Conservation (phyloP, 2,888 invertebrate genomes). For the Ennomos fuscantarius region DNA sequence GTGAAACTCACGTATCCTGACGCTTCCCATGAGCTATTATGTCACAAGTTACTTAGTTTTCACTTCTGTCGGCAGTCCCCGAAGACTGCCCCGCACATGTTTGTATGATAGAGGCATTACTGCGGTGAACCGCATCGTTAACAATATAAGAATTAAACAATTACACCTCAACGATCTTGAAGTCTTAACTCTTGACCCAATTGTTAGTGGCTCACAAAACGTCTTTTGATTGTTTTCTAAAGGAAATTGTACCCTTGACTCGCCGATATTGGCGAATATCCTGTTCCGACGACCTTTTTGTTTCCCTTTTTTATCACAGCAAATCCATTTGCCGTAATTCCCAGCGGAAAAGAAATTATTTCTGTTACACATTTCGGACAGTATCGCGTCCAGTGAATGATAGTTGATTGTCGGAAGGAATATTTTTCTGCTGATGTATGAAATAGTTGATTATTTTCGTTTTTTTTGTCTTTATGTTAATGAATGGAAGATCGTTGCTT, state of each 20-base stretch:
- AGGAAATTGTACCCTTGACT: slow-evolving; percentile 49
- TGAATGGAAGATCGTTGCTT: too few relatives aligned
- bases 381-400: slow-evolving; percentile 22
- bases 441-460: slow-evolving; percentile 20
- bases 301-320: slow-evolving; percentile 45
- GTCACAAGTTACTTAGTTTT: too few relatives aligned
- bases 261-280: slow-evolving; percentile 44
- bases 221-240: slow-evolving; percentile 43
- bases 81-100: too few relatives aligned
- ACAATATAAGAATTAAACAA: slow-evolving; percentile 29
- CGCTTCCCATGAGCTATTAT: too few relatives aligned
- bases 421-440: slow-evolving; percentile 13
- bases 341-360: slow-evolving; percentile 47
- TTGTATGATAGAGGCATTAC: too few relatives aligned
- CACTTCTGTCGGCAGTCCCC: too few relatives aligned
- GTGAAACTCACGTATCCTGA: too few relatives aligned
- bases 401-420: slow-evolving; percentile 21
- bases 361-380: slow-evolving; percentile 15
- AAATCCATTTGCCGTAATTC: slow-evolving; percentile 46
- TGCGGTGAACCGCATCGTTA: slow-evolving; percentile 2
- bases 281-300: slow-evolving; percentile 30
- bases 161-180: slow-evolving; percentile 19
- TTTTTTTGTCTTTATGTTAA: background rate
- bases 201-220: slow-evolving; percentile 34
- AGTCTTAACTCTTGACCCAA: slow-evolving; percentile 41